Evolutionary conservation across 2,113 vertebrate species (phyloP).

Genomic region (Lophura nycthemera): DNA sequence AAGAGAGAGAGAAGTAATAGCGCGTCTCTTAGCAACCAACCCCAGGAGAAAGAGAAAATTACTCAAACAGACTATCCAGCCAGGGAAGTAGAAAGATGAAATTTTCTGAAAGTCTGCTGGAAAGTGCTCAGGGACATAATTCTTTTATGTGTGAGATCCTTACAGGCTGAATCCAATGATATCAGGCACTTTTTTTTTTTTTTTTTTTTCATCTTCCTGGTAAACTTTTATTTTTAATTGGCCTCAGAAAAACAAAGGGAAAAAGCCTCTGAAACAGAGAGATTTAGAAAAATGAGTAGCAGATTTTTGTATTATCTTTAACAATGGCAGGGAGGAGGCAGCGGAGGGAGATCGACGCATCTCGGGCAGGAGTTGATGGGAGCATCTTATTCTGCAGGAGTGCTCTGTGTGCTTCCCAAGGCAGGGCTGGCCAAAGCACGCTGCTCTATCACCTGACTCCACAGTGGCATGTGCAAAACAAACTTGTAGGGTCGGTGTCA

Average conservation of each 20-base stretch:
- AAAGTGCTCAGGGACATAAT: slow-evolving; percentile 65
- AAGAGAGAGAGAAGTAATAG: slow-evolving; percentile 80
- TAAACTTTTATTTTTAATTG: slow-evolving; percentile 50
- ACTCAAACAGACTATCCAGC: slow-evolving; percentile 74
- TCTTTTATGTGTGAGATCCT: slow-evolving; percentile 53
- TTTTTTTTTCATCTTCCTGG: neutral
- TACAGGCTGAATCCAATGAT: slow-evolving; percentile 31
- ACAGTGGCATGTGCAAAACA: neutral
- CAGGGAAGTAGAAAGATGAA: slow-evolving; percentile 74
- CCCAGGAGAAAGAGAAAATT: slow-evolving; percentile 81
- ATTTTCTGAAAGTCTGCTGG: slow-evolving; percentile 71
- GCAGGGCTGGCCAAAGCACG: neutral
- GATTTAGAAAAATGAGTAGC: neutral
- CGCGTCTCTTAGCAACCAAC: slow-evolving; percentile 82
- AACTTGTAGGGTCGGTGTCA: neutral
- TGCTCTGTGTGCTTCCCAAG: slow-evolving; percentile 35
- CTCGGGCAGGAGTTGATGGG: neutral
- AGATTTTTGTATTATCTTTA: slow-evolving; percentile 29
- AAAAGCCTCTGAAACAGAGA: neutral
- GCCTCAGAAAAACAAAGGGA: neutral
- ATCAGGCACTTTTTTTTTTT: neutral
- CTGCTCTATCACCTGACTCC: neutral
- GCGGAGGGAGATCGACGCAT: neutral
- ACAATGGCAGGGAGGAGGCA: neutral
- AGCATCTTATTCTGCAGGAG: neutral